Conservation (phyloP, 2,888 invertebrate genomes). For the Stegophylla sp. region DNA sequence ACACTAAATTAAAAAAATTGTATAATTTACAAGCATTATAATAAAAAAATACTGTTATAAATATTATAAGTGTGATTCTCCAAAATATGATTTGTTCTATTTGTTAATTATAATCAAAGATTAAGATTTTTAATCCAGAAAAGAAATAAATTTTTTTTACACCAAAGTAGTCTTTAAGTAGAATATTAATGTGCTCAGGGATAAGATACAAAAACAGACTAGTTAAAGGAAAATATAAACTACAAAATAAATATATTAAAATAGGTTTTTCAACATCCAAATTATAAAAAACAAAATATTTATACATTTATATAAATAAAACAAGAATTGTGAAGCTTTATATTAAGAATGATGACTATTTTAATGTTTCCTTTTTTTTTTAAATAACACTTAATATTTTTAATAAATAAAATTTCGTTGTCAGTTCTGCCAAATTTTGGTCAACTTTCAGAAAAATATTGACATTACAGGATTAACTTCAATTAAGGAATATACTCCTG, state of each 20-base stretch:
- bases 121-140: constrained; percentile 22
- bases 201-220: constrained; percentile 54
- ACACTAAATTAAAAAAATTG: constrained; percentile 34
- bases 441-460: constrained; percentile 28
- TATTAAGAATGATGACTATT: constrained; percentile 22
- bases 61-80: constrained; percentile 21
- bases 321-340: constrained; percentile 11
- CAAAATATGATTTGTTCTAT: constrained; percentile 52
- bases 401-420: constrained; percentile 6
- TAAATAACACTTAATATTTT: constrained; percentile 28
- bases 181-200: constrained; percentile 20
- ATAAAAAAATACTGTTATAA: constrained; percentile 43
- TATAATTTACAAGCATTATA: constrained; percentile 30
- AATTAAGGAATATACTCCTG: constrained; percentile 26
- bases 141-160: constrained; percentile 20
- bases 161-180: constrained; percentile 49
- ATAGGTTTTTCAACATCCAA: constrained; percentile 33
- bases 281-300: constrained; percentile 35
- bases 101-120: constrained; percentile 21
- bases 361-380: constrained; percentile 6
- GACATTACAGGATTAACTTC: constrained; percentile 30
- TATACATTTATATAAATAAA: constrained; percentile 41
- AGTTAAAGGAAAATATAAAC: constrained; percentile 51
- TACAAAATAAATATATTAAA: constrained; percentile 48
- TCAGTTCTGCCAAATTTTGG: constrained; percentile 12